These are phyloP conservation scores for Nebria ingens DNA, from an alignment of 1,140 invertebrate genomes.

Conservation along the genomic window DNA sequence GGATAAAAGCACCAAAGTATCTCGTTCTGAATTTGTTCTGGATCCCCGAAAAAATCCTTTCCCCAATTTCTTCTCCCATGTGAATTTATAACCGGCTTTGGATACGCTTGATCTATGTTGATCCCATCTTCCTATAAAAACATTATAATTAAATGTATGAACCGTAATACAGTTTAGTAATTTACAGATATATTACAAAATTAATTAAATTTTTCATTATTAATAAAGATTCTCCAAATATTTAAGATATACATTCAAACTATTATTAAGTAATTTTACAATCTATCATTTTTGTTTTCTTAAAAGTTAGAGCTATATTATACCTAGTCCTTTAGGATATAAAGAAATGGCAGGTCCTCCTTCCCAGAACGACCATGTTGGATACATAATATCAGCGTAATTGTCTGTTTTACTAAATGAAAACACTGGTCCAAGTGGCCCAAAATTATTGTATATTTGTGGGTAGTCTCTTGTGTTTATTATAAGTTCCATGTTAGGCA, in stretches of 20 bases:
- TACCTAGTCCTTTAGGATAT: slow-evolving; percentile 80
- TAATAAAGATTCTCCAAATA: too few relatives aligned
- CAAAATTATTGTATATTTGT: slow-evolving; percentile 57
- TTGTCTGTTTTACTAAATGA: slow-evolving; percentile 88
- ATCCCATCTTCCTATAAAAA: slow-evolving; percentile 67
- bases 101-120: slow-evolving; percentile 61
- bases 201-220: too few relatives aligned
- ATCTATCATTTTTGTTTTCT: too few relatives aligned
- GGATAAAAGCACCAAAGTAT: slow-evolving; percentile 80
- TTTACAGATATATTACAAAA: too few relatives aligned
- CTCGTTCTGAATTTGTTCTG: slow-evolving; percentile 80
- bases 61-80: slow-evolving; percentile 68
- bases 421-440: slow-evolving; percentile 65
- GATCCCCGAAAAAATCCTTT: slow-evolving; percentile 90
- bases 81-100: slow-evolving; percentile 47
- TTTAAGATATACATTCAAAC: slow-evolving; percentile 6
- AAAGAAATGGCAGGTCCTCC: slow-evolving; percentile 90
- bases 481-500: slow-evolving; percentile 79
- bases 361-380: slow-evolving; percentile 96
- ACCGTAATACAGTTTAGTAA: too few relatives aligned
- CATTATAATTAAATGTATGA: neutral
- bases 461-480: slow-evolving; percentile 91
- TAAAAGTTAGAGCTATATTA: neutral
- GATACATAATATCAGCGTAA: slow-evolving; percentile 90
- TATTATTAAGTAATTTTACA: neutral